A percentile compares a stretch with the other conserved stretches of the same genome.
These are phyloP conservation scores for Tenualosa ilisha DNA, from an alignment of 2,797 vertebrate genomes.

Conservation along the genomic window DNA sequence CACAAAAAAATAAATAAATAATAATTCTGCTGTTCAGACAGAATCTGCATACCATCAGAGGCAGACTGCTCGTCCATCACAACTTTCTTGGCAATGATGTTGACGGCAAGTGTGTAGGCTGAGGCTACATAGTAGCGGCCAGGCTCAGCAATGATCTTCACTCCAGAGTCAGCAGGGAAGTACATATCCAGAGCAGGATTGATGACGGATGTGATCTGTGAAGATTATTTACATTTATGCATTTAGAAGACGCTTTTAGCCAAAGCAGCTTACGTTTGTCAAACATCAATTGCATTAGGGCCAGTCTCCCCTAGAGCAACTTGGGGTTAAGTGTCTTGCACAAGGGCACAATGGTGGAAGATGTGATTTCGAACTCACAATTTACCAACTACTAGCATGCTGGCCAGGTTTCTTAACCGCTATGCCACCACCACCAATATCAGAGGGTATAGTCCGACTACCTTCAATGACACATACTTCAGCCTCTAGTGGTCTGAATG, in stretches of 20 bases:
- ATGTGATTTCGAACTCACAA: too few species aligned
- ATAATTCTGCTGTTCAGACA: neutral
- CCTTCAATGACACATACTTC: neutral
- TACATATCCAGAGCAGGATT: constrained; percentile 93
- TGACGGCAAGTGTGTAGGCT: constrained; percentile 92
- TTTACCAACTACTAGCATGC: too few species aligned
- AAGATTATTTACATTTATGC: neutral
- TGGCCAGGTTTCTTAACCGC: too few species aligned
- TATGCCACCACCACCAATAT: too few species aligned
- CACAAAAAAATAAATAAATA: neutral
- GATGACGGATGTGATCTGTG: constrained; percentile 87
- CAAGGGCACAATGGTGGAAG: too few species aligned
- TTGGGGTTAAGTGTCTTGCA: too few species aligned
- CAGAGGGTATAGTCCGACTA: neutral
- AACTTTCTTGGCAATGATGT: constrained; percentile 95
- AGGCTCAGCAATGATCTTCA: constrained; percentile 89
- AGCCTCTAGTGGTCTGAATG: neutral
- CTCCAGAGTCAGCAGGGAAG: constrained; percentile 84
- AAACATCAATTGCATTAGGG: too few species aligned
- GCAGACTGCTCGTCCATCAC: constrained; percentile 84
- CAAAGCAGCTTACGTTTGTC: too few species aligned
- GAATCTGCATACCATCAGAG: constrained; percentile 74
- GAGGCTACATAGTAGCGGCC: constrained; percentile 96
- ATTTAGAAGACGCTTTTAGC: too few species aligned
- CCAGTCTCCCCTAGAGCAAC: too few species aligned